These are phyloP conservation scores for Podiceps cristatus DNA, from an alignment of 2,113 vertebrate species.

Conservation along the genomic window DNA sequence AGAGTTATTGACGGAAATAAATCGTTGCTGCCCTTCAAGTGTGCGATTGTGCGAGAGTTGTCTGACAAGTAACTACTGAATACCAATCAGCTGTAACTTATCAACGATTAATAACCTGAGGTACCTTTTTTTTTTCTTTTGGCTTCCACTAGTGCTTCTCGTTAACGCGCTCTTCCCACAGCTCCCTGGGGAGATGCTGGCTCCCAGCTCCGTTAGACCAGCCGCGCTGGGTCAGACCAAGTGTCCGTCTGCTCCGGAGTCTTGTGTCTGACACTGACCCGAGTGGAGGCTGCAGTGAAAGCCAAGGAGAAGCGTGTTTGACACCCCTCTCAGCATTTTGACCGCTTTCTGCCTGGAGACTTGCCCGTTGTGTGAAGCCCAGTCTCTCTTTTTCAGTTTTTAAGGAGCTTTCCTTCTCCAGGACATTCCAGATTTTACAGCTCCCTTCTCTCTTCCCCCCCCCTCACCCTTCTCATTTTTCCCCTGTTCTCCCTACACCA, in stretches of 20 bases:
- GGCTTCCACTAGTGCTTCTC: background rate
- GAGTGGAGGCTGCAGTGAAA: background rate
- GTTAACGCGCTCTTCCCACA: fast-evolving
- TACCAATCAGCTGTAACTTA: background rate
- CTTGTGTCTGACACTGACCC: background rate
- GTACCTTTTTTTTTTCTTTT: background rate
- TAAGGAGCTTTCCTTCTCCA: background rate
- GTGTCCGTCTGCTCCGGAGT: fast-evolving
- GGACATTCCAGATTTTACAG: background rate
- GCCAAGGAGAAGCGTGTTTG: background rate
- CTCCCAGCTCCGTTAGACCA: background rate
- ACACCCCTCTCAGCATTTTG: fast-evolving
- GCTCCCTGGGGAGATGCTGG: fast-evolving
- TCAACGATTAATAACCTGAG: background rate
- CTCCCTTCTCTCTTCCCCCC: background rate
- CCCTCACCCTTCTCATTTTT: background rate
- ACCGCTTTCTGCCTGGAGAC: background rate
- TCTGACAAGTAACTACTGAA: background rate
- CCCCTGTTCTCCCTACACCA: background rate
- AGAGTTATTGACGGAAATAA: background rate
- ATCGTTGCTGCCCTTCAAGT: background rate
- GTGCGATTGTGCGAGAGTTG: fast-evolving
- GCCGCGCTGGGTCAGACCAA: fast-evolving
- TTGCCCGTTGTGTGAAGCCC: fast-evolving
- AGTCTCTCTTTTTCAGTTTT: background rate